These are phyloP conservation scores for Oncopeltus fasciatus DNA, from an alignment of 1,140 invertebrate species.

Conservation along the genomic window DNA sequence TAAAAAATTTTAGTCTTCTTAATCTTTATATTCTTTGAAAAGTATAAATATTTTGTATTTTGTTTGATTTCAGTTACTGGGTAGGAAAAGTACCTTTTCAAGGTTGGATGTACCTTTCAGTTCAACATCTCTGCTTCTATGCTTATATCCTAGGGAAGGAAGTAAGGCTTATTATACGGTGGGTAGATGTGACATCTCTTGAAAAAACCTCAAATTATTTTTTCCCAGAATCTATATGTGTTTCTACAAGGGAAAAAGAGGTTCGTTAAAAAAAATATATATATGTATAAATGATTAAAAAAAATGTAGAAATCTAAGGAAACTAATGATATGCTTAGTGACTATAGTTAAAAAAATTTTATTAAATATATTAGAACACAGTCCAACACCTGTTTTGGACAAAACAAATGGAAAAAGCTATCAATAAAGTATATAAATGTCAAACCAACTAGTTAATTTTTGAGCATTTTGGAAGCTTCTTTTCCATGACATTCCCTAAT, in stretches of 20 bases:
- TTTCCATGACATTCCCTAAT: no score
- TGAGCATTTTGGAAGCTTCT: no score
- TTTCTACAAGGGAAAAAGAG: constrained; percentile 65
- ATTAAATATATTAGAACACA: no score
- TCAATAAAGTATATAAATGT: no score
- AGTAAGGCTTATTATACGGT: constrained; percentile 72
- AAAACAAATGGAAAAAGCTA: no score
- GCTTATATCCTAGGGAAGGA: constrained; percentile 85
- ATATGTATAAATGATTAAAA: not conserved
- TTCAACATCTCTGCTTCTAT: constrained; percentile 92
- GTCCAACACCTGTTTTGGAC: no score
- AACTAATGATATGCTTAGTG: no score
- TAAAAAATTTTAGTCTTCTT: not conserved
- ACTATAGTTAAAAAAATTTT: no score
- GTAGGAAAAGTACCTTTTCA: constrained; percentile 81
- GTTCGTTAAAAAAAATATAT: constrained; percentile 6
- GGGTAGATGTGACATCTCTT: constrained; percentile 63
- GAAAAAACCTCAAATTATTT: constrained; percentile 61
- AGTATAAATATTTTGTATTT: constrained; percentile 23
- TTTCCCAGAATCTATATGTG: constrained; percentile 73
- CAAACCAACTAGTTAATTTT: no score
- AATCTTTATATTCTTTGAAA: not conserved
- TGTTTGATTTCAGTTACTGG: constrained; percentile 68
- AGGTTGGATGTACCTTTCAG: constrained; percentile 90
- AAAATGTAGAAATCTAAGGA: no score